Conservation (phyloP, 2,797 vertebrate genomes). For the Bovichtus diacanthus region DNA sequence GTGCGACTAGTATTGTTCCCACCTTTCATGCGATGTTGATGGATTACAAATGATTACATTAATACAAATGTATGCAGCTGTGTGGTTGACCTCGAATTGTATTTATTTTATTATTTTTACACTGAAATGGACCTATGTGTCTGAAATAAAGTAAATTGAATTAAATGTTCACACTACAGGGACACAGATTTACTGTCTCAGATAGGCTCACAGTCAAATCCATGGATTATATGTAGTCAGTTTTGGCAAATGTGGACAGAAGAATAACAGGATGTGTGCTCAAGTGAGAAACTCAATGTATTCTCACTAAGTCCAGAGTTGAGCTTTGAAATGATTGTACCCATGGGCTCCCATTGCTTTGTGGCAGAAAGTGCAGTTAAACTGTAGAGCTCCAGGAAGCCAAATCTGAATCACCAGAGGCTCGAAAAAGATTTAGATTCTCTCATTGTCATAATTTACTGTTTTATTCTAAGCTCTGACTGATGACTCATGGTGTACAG, state of each 20-base stretch:
- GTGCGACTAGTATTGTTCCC: no score
- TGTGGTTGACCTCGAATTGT: no score
- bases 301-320: constrained; percentile 20
- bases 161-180: neutral
- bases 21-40: no score
- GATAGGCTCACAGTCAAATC: constrained; percentile 1
- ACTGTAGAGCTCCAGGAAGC: constrained; percentile 33
- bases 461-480: constrained; percentile 41
- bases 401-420: constrained; percentile 29
- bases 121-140: no score
- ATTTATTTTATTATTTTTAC: no score
- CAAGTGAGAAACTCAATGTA: constrained; percentile 37
- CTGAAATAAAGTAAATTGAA: no score
- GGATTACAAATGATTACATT: no score
- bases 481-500: constrained; percentile 41
- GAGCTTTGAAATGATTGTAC: constrained; percentile 34
- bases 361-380: constrained; percentile 37
- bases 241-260: constrained; percentile 1
- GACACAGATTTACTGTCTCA: constrained; percentile 2
- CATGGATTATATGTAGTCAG: neutral
- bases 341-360: constrained; percentile 17
- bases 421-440: constrained; percentile 44
- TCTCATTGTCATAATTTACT: constrained; percentile 43
- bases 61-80: no score
- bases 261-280: constrained; percentile 31